A percentile compares a stretch with the other conserved stretches of the same genome.
Conservation (phyloP, 2,797 vertebrate genomes). For the Erithacus rubecula region DNA sequence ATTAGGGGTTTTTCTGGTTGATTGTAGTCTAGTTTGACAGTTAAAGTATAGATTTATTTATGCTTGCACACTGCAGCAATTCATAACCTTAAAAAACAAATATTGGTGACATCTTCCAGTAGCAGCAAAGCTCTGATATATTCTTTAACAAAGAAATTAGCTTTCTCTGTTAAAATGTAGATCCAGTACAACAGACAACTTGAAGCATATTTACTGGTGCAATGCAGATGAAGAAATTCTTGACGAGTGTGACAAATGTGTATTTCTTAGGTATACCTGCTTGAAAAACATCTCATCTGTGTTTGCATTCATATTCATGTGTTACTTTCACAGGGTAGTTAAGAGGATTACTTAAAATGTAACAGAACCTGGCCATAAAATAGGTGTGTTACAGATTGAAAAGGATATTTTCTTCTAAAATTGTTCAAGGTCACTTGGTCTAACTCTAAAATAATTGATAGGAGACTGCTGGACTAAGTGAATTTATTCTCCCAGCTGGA, state of each 20-base stretch:
- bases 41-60: neutral
- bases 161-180: neutral
- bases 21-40: slow-evolving; percentile 11
- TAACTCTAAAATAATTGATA: neutral
- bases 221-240: neutral
- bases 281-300: neutral
- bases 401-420: neutral
- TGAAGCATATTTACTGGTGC: neutral
- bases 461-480: neutral
- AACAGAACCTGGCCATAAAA: neutral
- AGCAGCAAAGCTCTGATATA: neutral
- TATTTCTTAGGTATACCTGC: neutral
- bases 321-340: neutral
- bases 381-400: neutral
- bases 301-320: neutral
- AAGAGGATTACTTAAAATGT: neutral
- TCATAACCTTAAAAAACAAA: neutral
- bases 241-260: neutral
- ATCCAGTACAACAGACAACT: neutral
- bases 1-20: neutral
- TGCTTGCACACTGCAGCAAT: neutral
- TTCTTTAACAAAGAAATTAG: neutral
- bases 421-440: neutral
- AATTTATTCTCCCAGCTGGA: neutral
- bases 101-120: neutral